phyloP scores from a whole-genome alignment of 2,888 invertebrate genomes.

The Melieria picta region DNA sequence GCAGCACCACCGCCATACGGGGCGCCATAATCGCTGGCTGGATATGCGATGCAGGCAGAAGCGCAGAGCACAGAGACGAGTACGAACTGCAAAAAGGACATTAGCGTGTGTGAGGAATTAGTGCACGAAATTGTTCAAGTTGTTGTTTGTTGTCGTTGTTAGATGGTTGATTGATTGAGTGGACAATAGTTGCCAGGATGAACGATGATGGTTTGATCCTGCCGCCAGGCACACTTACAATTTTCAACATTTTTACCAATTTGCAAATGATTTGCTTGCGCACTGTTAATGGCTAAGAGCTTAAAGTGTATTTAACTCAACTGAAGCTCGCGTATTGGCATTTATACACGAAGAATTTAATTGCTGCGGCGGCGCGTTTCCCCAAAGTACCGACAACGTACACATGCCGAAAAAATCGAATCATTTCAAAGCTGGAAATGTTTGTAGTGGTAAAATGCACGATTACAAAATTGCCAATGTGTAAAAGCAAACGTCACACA shows the following conservation, averaged over 20 bases:
- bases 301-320: conserved; percentile 42
- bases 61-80: conserved; percentile 30
- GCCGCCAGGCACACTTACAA: conserved; percentile 37
- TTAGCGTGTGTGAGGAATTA: not conserved
- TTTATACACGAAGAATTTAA: conserved; percentile 47
- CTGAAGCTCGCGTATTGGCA: conserved; percentile 40
- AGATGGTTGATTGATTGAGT: no score
- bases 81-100: conserved; percentile 34
- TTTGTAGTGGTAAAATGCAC: conserved; percentile 22
- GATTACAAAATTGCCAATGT: conserved; percentile 26
- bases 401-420: conserved; percentile 13
- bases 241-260: conserved; percentile 42
- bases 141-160: no score
- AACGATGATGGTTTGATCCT: not conserved
- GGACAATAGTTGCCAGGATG: no score
- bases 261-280: conserved; percentile 22
- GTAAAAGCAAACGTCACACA: not conserved
- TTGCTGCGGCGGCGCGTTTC: conserved; percentile 25
- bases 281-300: conserved; percentile 43
- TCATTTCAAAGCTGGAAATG: conserved; percentile 29
- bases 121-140: not conserved
- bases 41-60: conserved; percentile 9
- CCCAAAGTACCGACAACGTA: no score
- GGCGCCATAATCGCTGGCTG: not conserved
- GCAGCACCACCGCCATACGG: conserved; percentile 5